Conservation (phyloP, 2,888 invertebrate species). For the Drosophila yooni region DNA sequence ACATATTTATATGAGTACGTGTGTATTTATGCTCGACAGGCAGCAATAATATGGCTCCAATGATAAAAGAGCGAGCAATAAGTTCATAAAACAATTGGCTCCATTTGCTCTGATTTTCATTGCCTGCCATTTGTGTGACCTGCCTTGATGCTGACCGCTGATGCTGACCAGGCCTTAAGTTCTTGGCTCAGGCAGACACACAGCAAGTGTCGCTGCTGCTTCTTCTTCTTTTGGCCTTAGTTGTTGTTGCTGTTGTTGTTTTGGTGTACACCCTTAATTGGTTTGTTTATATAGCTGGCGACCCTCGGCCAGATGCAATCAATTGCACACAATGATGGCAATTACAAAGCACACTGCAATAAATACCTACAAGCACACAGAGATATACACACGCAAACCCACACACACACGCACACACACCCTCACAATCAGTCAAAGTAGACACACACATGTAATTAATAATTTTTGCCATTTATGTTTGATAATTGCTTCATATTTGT, state of each 20-base stretch:
- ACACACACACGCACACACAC: slow-evolving; percentile 14
- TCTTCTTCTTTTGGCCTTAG: slow-evolving; percentile 11
- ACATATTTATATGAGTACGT: not conserved
- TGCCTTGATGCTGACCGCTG: slow-evolving; percentile 36
- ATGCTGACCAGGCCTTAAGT: slow-evolving; percentile 38
- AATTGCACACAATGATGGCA: slow-evolving; percentile 76
- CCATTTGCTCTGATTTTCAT: slow-evolving; percentile 78
- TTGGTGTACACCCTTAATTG: slow-evolving; percentile 70
- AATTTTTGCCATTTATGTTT: slow-evolving; percentile 73
- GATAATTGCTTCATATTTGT: slow-evolving; percentile 76
- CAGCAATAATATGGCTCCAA: slow-evolving; percentile 16
- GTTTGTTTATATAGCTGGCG: slow-evolving; percentile 74
- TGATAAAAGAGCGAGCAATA: slow-evolving; percentile 69
- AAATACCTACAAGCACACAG: slow-evolving; percentile 1
- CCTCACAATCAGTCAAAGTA: slow-evolving; percentile 2
- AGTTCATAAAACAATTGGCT: slow-evolving; percentile 81
- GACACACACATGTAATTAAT: slow-evolving; percentile 60
- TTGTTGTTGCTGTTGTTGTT: slow-evolving; percentile 34
- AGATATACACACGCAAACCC: slow-evolving; percentile 1
- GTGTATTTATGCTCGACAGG: not conserved
- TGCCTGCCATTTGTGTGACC: slow-evolving; percentile 75
- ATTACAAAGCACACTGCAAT: slow-evolving; percentile 54
- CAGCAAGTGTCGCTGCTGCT: slow-evolving; percentile 26
- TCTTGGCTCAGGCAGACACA: slow-evolving; percentile 25
- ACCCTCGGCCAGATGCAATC: slow-evolving; percentile 74